These are phyloP conservation scores for Anguilla obscura DNA, from an alignment of 2,797 vertebrate species.

Conservation along the genomic window DNA sequence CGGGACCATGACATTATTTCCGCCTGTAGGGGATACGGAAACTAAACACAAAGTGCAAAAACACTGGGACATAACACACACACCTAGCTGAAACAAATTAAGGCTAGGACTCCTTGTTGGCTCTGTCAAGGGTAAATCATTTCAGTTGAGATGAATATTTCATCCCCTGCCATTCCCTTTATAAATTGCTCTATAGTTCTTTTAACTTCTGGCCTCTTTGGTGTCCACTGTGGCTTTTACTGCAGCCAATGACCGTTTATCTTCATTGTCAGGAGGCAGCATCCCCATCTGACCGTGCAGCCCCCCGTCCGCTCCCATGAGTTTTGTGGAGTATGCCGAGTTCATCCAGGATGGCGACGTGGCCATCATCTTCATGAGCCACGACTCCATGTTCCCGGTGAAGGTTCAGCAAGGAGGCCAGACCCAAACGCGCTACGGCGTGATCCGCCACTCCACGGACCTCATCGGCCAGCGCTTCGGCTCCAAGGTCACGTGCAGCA, in stretches of 20 bases:
- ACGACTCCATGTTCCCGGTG: conserved; percentile 87
- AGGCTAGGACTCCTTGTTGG: not conserved
- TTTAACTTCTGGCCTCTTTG: not conserved
- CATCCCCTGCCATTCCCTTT: not conserved
- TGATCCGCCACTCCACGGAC: conserved; percentile 88
- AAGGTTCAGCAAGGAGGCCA: conserved; percentile 85
- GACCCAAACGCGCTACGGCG: conserved; percentile 93
- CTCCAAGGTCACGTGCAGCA: conserved; percentile 93
- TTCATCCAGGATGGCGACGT: conserved; percentile 87
- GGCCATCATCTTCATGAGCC: conserved; percentile 86
- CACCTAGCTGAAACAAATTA: not conserved
- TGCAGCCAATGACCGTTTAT: not conserved
- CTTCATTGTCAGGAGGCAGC: not conserved
- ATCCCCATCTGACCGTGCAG: not conserved
- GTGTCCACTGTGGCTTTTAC: not conserved
- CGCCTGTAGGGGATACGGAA: too few species aligned
- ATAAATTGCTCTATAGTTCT: not conserved
- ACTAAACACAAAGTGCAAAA: too few species aligned
- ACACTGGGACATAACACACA: too few species aligned
- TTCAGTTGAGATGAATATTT: not conserved
- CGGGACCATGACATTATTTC: too few species aligned
- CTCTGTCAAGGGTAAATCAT: not conserved
- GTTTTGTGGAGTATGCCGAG: conserved; percentile 88
- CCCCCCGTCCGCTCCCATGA: conserved; percentile 70
- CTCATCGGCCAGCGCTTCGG: conserved; percentile 90